These are phyloP conservation scores for Chelonoidis abingdonii DNA, from an alignment of 2,113 vertebrate species.

Conservation along the genomic window DNA sequence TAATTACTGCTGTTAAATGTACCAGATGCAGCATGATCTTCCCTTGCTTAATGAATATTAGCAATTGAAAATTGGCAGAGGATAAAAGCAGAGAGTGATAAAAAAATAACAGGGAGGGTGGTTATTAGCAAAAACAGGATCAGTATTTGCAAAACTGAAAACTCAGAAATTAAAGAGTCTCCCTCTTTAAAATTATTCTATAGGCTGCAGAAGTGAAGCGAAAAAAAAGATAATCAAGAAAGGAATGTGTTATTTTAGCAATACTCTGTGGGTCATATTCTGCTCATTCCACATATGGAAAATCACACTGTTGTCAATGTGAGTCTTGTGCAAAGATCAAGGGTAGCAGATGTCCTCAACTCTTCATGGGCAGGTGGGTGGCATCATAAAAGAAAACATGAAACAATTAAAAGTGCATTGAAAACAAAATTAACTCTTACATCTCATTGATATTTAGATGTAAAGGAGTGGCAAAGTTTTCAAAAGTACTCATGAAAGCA, in stretches of 20 bases:
- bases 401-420: accelerated
- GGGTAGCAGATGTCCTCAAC: background rate
- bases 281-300: background rate
- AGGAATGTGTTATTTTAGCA: background rate
- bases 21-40: background rate
- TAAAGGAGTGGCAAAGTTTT: background rate
- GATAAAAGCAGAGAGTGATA: background rate
- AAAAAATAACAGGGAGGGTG: background rate
- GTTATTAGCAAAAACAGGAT: background rate
- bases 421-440: background rate
- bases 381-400: background rate
- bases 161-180: background rate
- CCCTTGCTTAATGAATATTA: background rate
- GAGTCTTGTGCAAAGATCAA: background rate
- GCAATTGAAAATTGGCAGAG: background rate
- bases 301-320: accelerated
- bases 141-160: background rate
- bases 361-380: background rate
- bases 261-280: background rate
- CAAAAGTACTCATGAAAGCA: background rate
- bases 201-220: background rate
- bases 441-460: accelerated
- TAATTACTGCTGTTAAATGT: background rate
- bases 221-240: background rate
- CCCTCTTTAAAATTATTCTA: background rate